Evolutionary conservation across 1,140 invertebrate species (phyloP), one percentile per base, ranked within the genome.

Genomic region (Solenopsis fugax): DNA sequence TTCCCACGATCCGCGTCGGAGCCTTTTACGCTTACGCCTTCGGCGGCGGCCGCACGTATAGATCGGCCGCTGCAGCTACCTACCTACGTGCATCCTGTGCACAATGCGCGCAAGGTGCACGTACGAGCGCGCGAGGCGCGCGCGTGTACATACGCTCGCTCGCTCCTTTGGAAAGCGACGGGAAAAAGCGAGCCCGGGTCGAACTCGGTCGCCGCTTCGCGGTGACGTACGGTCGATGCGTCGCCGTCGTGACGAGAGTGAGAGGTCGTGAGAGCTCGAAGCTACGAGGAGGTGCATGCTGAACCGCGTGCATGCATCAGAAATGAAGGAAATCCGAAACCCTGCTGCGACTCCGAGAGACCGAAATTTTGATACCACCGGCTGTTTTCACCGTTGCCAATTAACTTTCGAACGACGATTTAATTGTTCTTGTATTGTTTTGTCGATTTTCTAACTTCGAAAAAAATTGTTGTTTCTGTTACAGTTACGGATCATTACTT

Each of bases 1-100:
- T 92, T 92, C 92, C 90, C 92, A 92, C 91, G 91, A 73, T 85
- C 87, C 86, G 41, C 45, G 69, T 84, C 54, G 72, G 24, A 9
- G 41, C 52, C 77, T 77, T n/a, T 45, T 87, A 73, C 67, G 65
- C 77, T 34, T 80, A 48, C 41, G 41, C 65, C 48, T 34, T 48
- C 77, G 48, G 65, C 41, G 41, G 29, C 72, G 58, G 41, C 65
- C 1, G 65, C 67, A 82, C 37, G 60, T 78, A 67, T 50, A 73
- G 60, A 64, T 41, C 9, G 37, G n/a, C 64, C 12, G 65, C 29
- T 13, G 45, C 60, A 29, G 12, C 67, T 37, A 24, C 64, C 69
- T 76, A 50, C 2, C 29, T 52, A 89, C 69, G 88, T 77, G 73
- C 80, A 87, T 89, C 85, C 72, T 29, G 65, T 56, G 72, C 73